Conservation (phyloP, 2,113 vertebrate genomes). For the Lucifuga dentata region DNA sequence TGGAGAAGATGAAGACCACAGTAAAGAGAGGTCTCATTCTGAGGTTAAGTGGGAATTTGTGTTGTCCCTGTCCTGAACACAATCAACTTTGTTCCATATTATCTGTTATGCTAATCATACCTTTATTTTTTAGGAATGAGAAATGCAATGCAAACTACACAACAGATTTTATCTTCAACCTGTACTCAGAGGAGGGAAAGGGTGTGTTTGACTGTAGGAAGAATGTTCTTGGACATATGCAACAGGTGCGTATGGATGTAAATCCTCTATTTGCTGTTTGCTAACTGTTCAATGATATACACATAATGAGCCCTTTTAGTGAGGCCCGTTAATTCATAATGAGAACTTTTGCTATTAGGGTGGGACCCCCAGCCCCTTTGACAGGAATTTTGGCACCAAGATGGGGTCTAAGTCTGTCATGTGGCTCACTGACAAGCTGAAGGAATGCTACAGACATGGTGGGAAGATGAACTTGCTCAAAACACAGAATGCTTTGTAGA, state of each 20-base stretch:
- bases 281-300: not conserved
- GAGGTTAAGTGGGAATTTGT: slow-evolving; percentile 76
- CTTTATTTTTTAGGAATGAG: slow-evolving; percentile 85
- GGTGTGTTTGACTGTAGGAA: slow-evolving; percentile 93
- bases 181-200: slow-evolving; percentile 93
- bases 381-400: slow-evolving; percentile 93
- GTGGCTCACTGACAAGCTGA: slow-evolving; percentile 91
- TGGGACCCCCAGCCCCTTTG: slow-evolving; percentile 90
- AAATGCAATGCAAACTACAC: slow-evolving; percentile 89
- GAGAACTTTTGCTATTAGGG: slow-evolving; percentile 81
- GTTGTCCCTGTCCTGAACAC: not conserved
- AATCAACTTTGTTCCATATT: not conserved
- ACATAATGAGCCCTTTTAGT: not conserved
- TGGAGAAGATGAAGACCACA: slow-evolving; percentile 93
- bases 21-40: slow-evolving; percentile 93
- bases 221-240: slow-evolving; percentile 94
- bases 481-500: slow-evolving; percentile 2
- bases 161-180: slow-evolving; percentile 92
- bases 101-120: not conserved
- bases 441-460: slow-evolving; percentile 92
- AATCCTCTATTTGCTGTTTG: not conserved
- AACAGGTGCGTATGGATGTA: slow-evolving; percentile 83
- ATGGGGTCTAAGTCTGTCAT: slow-evolving; percentile 91
- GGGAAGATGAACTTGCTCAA: slow-evolving; percentile 9
- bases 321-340: too few relatives aligned